These are phyloP conservation scores for Myotis brandtii DNA, from an alignment of 2,113 vertebrate species.

Conservation along the genomic window DNA sequence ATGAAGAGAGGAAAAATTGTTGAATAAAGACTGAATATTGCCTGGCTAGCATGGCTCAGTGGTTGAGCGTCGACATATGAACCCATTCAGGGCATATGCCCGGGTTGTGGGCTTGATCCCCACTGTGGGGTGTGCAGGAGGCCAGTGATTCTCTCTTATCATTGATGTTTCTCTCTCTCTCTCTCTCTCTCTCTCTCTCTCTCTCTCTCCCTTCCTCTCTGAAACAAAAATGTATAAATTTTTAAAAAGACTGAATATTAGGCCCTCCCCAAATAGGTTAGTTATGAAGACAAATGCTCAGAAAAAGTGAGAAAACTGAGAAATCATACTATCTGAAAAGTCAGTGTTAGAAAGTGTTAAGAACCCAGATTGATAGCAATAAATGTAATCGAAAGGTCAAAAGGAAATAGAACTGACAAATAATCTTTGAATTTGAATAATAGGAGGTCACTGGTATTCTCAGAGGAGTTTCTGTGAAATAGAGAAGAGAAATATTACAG, in stretches of 20 bases:
- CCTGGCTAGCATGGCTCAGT: too few relatives aligned
- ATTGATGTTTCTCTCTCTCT: too few relatives aligned
- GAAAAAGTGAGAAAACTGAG: not conserved
- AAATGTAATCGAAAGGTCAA: conserved; percentile 12
- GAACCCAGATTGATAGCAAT: not conserved
- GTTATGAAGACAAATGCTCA: not conserved
- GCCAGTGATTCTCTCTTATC: too few relatives aligned
- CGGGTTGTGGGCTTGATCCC: too few relatives aligned
- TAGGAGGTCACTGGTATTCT: not conserved
- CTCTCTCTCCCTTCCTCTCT: too few relatives aligned
- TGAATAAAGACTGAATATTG: not conserved
- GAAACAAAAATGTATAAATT: too few relatives aligned
- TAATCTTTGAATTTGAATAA: conserved; percentile 36
- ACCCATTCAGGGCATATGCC: too few relatives aligned
- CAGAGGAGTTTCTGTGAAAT: conserved; percentile 27
- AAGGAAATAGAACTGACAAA: not conserved
- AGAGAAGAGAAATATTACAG: conserved; percentile 20
- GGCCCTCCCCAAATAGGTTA: not conserved
- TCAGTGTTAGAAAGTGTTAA: conserved; percentile 17
- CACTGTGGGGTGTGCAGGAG: too few relatives aligned
- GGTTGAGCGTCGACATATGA: too few relatives aligned
- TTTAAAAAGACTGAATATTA: too few relatives aligned
- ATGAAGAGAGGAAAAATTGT: not conserved
- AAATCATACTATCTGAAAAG: not conserved
- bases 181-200: too few relatives aligned